These are phyloP conservation scores for Otus scops DNA, from an alignment of 2,797 vertebrate genomes.

Conservation along the genomic window DNA sequence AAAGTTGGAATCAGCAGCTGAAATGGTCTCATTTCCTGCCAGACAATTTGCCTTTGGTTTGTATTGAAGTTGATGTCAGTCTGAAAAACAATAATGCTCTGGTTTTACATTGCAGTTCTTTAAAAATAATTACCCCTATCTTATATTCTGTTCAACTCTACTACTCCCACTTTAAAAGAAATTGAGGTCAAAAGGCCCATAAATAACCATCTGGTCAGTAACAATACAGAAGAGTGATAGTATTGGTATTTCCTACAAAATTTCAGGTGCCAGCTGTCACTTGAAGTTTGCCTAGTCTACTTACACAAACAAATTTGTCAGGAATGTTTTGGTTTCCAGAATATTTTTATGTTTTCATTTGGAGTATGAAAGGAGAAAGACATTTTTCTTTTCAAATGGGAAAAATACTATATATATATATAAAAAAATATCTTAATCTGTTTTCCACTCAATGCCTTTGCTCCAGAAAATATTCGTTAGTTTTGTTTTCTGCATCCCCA, in stretches of 20 bases:
- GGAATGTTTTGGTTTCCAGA: not conserved
- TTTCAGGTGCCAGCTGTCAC: slow-evolving; percentile 34
- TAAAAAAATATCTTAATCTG: not conserved
- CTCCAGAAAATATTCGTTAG: not conserved
- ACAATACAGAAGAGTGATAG: not conserved
- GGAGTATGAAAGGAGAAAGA: not conserved
- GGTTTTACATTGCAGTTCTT: slow-evolving; percentile 30
- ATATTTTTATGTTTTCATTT: not conserved
- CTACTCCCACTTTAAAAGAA: slow-evolving; percentile 1
- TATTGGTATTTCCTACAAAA: slow-evolving; percentile 28
- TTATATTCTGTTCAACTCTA: not conserved
- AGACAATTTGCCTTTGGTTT: slow-evolving; percentile 35
- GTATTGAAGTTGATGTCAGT: not conserved
- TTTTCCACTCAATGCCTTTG: not conserved
- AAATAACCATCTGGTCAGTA: slow-evolving; percentile 53
- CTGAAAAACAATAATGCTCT: not conserved
- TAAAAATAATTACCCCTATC: slow-evolving; percentile 24
- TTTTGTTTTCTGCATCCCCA: not conserved
- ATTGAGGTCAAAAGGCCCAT: slow-evolving; percentile 29
- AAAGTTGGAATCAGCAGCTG: slow-evolving; percentile 13
- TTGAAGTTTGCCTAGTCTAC: not conserved
- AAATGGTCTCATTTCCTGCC: slow-evolving; percentile 27
- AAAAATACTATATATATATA: not conserved
- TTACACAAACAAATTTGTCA: not conserved
- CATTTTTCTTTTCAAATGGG: not conserved